A percentile compares a stretch with the other conserved stretches of the same genome.
Evolutionary conservation across 2,797 vertebrate species (phyloP).

Genomic region (Cyclura pinguis): DNA sequence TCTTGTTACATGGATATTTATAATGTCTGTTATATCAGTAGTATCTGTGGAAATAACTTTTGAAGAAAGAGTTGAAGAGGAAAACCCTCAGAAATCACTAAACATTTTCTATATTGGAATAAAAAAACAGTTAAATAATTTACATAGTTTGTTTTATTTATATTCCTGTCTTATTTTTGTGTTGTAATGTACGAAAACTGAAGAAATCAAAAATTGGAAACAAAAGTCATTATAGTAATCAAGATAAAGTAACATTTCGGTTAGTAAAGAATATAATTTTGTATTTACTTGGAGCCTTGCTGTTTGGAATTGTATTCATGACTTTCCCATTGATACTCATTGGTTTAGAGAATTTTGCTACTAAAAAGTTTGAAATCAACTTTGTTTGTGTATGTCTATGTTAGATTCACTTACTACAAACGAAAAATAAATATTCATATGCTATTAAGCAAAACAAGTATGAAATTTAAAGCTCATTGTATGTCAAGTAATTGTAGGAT

Average conservation of each 20-base stretch:
- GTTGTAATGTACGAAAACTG: neutral
- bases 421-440: neutral
- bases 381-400: neutral
- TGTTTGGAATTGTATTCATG: slow-evolving; percentile 1
- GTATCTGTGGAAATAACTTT: neutral
- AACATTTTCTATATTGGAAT: no score
- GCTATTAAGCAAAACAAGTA: neutral
- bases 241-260: neutral
- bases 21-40: neutral
- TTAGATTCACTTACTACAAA: neutral
- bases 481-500: neutral
- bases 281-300: neutral
- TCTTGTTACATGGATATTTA: neutral
- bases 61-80: neutral
- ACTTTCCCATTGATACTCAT: slow-evolving; percentile 42
- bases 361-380: slow-evolving; percentile 8
- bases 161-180: neutral
- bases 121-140: neutral
- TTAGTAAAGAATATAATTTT: neutral
- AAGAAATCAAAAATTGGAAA: neutral
- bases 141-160: neutral
- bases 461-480: neutral
- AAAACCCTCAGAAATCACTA: no score
- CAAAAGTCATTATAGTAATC: slow-evolving; percentile 6
- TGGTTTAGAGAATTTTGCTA: neutral